These are phyloP conservation scores for Drosophila malerkotliana DNA, from an alignment of 1,140 invertebrate genomes.

Conservation along the genomic window DNA sequence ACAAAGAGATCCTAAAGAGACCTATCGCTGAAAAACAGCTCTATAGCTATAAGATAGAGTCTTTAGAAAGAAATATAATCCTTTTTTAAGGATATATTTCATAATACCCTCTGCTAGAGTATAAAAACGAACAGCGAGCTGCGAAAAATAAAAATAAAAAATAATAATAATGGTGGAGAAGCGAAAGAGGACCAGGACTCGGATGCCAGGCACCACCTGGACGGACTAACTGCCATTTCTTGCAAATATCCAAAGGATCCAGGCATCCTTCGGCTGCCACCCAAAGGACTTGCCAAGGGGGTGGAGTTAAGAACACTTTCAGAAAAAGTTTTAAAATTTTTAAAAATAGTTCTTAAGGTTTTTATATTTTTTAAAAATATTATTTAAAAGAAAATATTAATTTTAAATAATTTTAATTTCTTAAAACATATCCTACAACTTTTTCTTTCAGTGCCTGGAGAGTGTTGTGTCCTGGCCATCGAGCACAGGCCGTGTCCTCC, in stretches of 20 bases:
- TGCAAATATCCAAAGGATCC: constrained; percentile 41
- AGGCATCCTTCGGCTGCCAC: not conserved
- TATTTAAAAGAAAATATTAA: no score
- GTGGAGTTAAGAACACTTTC: not conserved
- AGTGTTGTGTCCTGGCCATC: constrained; percentile 42
- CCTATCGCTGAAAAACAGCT: no score
- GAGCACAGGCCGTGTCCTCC: constrained; percentile 49
- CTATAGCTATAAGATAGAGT: no score
- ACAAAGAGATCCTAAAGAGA: not conserved
- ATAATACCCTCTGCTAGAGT: no score
- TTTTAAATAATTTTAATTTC: no score
- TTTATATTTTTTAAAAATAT: no score
- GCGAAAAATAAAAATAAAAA: not conserved
- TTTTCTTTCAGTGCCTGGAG: constrained; percentile 9
- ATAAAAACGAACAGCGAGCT: constrained; percentile 13
- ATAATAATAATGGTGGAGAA: not conserved
- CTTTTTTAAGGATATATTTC: no score
- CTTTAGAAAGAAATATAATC: not conserved
- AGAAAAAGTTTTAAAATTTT: not conserved
- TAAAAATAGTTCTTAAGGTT: not conserved
- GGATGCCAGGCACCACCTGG: constrained; percentile 50
- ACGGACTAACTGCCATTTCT: constrained; percentile 56
- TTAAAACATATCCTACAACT: not conserved
- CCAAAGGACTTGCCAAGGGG: not conserved
- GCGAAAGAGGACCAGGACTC: constrained; percentile 21